Evolutionary conservation across 2,797 vertebrate species (phyloP), one percentile per base, ranked within the genome.

Genomic region (Chrysocyon brachyurus): DNA sequence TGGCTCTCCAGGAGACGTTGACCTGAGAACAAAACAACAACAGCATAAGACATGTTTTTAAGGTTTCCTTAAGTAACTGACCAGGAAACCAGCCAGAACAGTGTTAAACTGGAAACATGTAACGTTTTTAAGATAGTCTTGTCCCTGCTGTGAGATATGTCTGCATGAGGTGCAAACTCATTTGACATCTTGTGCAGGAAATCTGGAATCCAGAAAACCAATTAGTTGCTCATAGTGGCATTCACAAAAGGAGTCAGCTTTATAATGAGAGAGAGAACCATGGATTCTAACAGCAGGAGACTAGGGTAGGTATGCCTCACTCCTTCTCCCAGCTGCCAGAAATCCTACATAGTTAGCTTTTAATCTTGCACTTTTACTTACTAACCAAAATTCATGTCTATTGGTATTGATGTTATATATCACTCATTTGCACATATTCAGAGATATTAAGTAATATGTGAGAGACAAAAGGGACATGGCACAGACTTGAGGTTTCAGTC

Each of bases 131-230:
- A 94, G 83, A 91, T 46, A 94, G 86, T 63, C 94, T 79, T 3
- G 2, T 97, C 40, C 93, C 94, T 96, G 89, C 96, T 97, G 96
- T 90, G 89, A 91, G 96, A 87, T 12, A 6, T 3, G 83, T 96
- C 94, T 92, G 56, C 33, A 78, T 54, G 87, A 94, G 33, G 64
- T 95, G 9, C 81, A 95, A 92, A 97, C 31, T 49, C 87, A 72
- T 98, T 97, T 98, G 94, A 95, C 73, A 57, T 97, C 93, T 97
- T 98, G 83, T 73, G 54, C 64, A 59, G 72, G 81, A 95, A 88
- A 70, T 97, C 96, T 85, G 85, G 94, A 81, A 94, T 98, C 94
- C 97, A 54, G 2, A 95, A 97, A 98, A 66, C 70, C 95, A 94
- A 96, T 98, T 97, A 97, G 96, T 94, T 95, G 63, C 36, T 82